These are phyloP conservation scores for Brassicogethes aeneus DNA, from an alignment of 2,888 invertebrate species.

Conservation along the genomic window DNA sequence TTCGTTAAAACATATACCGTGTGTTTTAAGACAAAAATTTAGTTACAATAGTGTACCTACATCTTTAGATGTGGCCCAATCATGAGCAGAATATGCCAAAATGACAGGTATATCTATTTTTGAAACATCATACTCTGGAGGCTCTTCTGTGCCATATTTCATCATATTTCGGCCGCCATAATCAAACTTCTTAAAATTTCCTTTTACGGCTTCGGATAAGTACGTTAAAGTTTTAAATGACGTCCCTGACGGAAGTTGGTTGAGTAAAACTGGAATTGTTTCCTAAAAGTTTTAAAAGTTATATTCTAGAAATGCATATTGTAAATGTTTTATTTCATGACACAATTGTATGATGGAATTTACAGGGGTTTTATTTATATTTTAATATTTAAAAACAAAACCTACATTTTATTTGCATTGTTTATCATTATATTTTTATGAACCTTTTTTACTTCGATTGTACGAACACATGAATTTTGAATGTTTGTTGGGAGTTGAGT, in stretches of 20 bases:
- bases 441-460: too few species aligned
- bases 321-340: too few species aligned
- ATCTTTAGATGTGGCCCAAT: constrained; percentile 49
- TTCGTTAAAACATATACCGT: neutral
- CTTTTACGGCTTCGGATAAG: constrained; percentile 27
- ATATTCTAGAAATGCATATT: too few species aligned
- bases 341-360: too few species aligned
- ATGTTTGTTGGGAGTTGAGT: too few species aligned
- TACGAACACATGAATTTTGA: too few species aligned
- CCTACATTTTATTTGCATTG: too few species aligned
- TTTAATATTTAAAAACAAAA: too few species aligned
- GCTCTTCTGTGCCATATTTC: constrained; percentile 44
- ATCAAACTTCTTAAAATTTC: constrained; percentile 49
- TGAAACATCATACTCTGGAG: constrained; percentile 49
- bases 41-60: constrained; percentile 33
- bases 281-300: constrained; percentile 29
- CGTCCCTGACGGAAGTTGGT: constrained; percentile 33
- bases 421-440: too few species aligned
- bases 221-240: constrained; percentile 32
- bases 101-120: constrained; percentile 51
- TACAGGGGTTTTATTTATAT: too few species aligned
- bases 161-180: constrained; percentile 45
- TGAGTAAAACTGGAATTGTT: constrained; percentile 33
- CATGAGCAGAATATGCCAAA: constrained; percentile 54
- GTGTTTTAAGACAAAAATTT: neutral